phyloP scores from a whole-genome alignment of 37 sponge, comb jelly and placozoan species.

The Chondrilla cf. caribensis region DNA sequence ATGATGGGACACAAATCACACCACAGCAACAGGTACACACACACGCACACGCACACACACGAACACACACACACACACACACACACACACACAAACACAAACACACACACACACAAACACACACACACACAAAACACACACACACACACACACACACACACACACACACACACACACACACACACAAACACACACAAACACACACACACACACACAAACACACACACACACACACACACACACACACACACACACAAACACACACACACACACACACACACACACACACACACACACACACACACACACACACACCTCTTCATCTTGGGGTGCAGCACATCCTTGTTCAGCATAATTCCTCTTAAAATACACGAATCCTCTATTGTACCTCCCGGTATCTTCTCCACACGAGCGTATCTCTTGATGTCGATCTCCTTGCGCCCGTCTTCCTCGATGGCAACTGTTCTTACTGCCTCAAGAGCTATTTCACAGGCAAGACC shows the following conservation, averaged over 20 bases:
- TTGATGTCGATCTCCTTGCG: slow-evolving; percentile 97
- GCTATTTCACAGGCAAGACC: slow-evolving; percentile 91
- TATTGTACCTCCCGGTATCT: slow-evolving; percentile 91
- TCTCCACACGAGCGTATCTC: slow-evolving; percentile 92
- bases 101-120: too few relatives aligned
- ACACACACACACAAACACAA: too few relatives aligned
- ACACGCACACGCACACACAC: not conserved
- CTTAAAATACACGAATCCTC: slow-evolving; percentile 85
- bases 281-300: too few relatives aligned
- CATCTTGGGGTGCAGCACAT: slow-evolving; percentile 95
- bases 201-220: too few relatives aligned
- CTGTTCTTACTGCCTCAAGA: slow-evolving; percentile 86
- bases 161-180: not conserved
- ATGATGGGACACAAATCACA: not conserved
- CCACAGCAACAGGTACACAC: not conserved
- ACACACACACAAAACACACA: not conserved
- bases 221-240: too few relatives aligned
- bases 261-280: not conserved
- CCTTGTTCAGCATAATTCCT: slow-evolving; percentile 97
- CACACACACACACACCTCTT: slow-evolving; percentile 45
- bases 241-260: not conserved
- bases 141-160: not conserved
- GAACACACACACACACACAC: too few relatives aligned
- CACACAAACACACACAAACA: too few relatives aligned
- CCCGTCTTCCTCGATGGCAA: slow-evolving; percentile 66